A percentile compares a stretch with the other conserved stretches of the same genome.
Conservation (phyloP, 2,888 invertebrate species). For the Phengaris alcon region DNA sequence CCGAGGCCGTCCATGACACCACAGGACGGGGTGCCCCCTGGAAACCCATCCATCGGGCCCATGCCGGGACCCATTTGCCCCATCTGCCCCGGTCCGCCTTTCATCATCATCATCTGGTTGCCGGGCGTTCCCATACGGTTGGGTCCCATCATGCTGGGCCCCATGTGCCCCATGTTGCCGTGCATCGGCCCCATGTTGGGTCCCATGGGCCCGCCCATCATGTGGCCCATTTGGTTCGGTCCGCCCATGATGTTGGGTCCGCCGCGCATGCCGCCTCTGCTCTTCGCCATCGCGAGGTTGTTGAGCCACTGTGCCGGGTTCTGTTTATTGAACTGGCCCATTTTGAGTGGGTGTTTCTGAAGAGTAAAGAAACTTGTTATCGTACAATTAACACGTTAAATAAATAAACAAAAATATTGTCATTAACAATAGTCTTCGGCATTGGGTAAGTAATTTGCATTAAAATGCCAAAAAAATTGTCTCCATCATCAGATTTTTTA, state of each 20-base stretch:
- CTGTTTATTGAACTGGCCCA: slow-evolving; percentile 91
- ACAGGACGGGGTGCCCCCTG: slow-evolving; percentile 79
- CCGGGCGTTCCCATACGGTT: slow-evolving; percentile 69
- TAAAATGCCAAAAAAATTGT: no score
- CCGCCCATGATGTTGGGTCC: slow-evolving; percentile 77
- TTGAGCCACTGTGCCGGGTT: slow-evolving; percentile 90
- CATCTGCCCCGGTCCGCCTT: slow-evolving; percentile 69
- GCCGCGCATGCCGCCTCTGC: slow-evolving; percentile 81
- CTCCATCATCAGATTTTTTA: no score
- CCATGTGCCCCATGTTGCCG: slow-evolving; percentile 72
- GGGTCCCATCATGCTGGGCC: slow-evolving; percentile 74
- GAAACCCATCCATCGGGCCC: slow-evolving; percentile 78
- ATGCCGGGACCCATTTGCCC: slow-evolving; percentile 71
- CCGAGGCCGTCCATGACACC: slow-evolving; percentile 80
- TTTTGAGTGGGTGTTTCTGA: slow-evolving; percentile 93
- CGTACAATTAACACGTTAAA: no score
- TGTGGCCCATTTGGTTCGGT: slow-evolving; percentile 72
- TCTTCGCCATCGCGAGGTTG: slow-evolving; percentile 87
- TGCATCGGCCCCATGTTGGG: slow-evolving; percentile 74
- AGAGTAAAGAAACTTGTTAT: slow-evolving; percentile 46
- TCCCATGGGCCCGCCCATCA: slow-evolving; percentile 76
- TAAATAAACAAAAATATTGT: neutral
- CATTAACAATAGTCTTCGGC: no score
- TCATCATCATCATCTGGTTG: slow-evolving; percentile 77
- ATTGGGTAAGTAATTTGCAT: no score